These are phyloP conservation scores for Samia ricini DNA, from an alignment of 1,140 invertebrate genomes.

Conservation along the genomic window DNA sequence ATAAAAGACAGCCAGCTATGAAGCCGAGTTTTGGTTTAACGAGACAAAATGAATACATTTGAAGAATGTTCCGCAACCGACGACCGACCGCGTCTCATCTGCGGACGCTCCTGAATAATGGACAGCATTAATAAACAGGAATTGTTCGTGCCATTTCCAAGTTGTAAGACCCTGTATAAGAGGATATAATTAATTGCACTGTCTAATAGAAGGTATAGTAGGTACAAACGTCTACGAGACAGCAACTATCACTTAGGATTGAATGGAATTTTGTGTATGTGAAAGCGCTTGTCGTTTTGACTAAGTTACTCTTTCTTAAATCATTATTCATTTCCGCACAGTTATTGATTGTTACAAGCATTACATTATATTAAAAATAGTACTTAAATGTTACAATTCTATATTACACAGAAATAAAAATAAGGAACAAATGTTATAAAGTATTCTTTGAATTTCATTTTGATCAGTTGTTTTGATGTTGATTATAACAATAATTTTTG, in stretches of 20 bases:
- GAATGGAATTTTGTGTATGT: conserved; percentile 21
- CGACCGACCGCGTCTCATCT: conserved; percentile 55
- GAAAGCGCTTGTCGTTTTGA: not conserved
- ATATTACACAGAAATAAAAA: no score
- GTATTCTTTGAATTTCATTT: no score
- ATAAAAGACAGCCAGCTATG: conserved; percentile 46
- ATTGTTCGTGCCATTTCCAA: conserved; percentile 42
- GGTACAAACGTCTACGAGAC: conserved; percentile 25
- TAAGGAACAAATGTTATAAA: no score
- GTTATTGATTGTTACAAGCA: no score
- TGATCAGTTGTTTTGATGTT: no score
- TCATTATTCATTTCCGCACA: no score
- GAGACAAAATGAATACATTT: conserved; percentile 61
- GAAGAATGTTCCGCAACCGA: conserved; percentile 53
- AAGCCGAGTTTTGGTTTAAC: conserved; percentile 58
- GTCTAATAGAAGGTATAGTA: conserved; percentile 31
- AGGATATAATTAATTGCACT: conserved; percentile 59
- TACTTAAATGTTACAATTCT: no score
- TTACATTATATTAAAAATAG: no score
- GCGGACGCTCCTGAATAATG: conserved; percentile 65
- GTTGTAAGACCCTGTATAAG: conserved; percentile 38
- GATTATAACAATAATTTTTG: no score
- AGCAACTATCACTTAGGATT: conserved; percentile 46
- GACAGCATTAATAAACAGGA: conserved; percentile 64
- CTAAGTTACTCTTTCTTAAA: no score